Evolutionary conservation across 2,888 invertebrate genomes (phyloP).

Genomic region (Parasteatoda lunata): DNA sequence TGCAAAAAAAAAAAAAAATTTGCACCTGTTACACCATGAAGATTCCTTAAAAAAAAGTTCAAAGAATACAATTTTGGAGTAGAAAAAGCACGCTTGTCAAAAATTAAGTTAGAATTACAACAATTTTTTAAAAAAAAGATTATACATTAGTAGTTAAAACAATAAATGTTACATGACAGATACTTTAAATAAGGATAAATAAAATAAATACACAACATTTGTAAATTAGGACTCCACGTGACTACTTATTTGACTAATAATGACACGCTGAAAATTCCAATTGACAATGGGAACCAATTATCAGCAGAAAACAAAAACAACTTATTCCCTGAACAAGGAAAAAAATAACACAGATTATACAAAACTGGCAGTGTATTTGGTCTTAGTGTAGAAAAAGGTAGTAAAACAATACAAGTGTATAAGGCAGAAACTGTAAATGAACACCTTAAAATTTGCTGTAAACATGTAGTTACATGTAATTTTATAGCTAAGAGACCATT

Average conservation of each 20-base stretch:
- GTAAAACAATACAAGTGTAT: constrained; percentile 44
- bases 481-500: background rate
- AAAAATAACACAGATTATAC: constrained; percentile 19
- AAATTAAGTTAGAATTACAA: background rate
- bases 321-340: constrained; percentile 5
- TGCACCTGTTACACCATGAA: too few relatives aligned
- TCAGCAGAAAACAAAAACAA: constrained; percentile 10
- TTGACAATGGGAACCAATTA: constrained; percentile 1
- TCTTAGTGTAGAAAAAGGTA: constrained; percentile 42
- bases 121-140: background rate
- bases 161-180: constrained; percentile 1
- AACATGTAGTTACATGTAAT: background rate
- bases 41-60: too few relatives aligned
- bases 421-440: constrained; percentile 61
- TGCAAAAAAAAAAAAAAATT: too few relatives aligned
- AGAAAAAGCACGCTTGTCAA: background rate
- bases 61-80: background rate
- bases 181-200: constrained; percentile 1
- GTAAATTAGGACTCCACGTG: constrained; percentile 46
- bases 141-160: background rate
- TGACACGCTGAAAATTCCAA: constrained; percentile 2
- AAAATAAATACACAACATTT: constrained; percentile 19
- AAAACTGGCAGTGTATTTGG: constrained; percentile 60
- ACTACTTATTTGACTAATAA: constrained; percentile 39
- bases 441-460: constrained; percentile 34